These are phyloP conservation scores for Fistularia commersonii DNA, from an alignment of 2,797 vertebrate species.

Conservation along the genomic window DNA sequence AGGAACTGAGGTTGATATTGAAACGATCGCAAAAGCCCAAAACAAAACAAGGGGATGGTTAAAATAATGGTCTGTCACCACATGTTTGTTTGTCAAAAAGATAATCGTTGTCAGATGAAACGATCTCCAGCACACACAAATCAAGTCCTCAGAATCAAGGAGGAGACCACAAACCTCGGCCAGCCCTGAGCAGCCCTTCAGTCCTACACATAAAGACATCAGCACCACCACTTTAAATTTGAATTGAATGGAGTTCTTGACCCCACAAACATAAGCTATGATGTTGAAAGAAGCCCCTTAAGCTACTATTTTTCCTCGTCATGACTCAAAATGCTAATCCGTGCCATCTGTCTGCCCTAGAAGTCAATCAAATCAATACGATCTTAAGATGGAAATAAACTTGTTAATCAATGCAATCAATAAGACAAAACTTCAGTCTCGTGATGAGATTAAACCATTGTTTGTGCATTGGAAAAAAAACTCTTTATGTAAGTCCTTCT, in stretches of 20 bases:
- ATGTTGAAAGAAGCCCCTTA: conserved; percentile 13
- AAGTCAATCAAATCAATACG: conserved; percentile 12
- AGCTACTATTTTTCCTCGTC: conserved; percentile 13
- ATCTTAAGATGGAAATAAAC: conserved; percentile 19
- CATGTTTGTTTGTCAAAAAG: conserved; percentile 57
- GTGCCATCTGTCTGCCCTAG: conserved; percentile 39
- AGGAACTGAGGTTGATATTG: conserved; percentile 17
- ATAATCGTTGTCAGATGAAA: conserved; percentile 65
- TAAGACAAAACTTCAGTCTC: background rate
- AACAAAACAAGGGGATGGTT: conserved; percentile 34
- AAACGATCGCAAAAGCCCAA: conserved; percentile 28
- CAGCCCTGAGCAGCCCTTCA: conserved; percentile 29
- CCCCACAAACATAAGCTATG: conserved; percentile 19
- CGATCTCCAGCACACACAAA: conserved; percentile 34
- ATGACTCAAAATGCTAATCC: conserved; percentile 27
- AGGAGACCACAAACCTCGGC: conserved; percentile 36
- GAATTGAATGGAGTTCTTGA: conserved; percentile 33
- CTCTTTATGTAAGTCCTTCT: too few species aligned
- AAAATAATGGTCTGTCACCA: conserved; percentile 59
- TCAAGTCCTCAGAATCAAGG: conserved; percentile 29
- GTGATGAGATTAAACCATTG: background rate
- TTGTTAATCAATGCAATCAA: conserved; percentile 25
- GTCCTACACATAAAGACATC: conserved; percentile 42
- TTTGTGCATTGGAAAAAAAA: too few species aligned
- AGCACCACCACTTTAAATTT: conserved; percentile 22